These are phyloP conservation scores for Nomada ferruginata DNA, from an alignment of 2,888 invertebrate genomes.

Conservation along the genomic window DNA sequence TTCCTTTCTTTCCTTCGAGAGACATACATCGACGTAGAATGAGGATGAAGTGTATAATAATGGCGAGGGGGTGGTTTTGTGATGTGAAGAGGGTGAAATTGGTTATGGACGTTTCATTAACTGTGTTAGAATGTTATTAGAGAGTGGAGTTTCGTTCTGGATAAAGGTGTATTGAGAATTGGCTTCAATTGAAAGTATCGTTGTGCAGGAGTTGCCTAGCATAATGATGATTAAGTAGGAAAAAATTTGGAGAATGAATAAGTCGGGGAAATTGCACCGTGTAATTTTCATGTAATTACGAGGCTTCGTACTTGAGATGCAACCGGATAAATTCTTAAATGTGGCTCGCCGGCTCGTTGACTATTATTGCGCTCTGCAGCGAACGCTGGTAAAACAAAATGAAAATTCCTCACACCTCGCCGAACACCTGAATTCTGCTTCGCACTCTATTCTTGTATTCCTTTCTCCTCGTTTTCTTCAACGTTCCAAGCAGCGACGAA, in stretches of 20 bases:
- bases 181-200: no score
- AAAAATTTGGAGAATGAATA: slow-evolving; percentile 29
- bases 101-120: no score
- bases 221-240: slow-evolving; percentile 24
- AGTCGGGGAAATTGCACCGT: background rate
- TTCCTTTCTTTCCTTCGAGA: no score
- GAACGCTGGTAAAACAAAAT: slow-evolving; percentile 40
- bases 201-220: background rate
- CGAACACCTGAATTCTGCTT: slow-evolving; percentile 15
- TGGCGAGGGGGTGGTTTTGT: no score
- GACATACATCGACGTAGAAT: no score
- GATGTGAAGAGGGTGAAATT: no score
- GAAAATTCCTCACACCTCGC: slow-evolving; percentile 38
- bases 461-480: background rate
- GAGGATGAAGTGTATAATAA: no score
- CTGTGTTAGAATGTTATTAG: no score
- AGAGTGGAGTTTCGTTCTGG: no score
- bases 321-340: slow-evolving; percentile 33
- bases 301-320: background rate
- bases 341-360: slow-evolving; percentile 10
- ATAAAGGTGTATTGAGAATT: no score
- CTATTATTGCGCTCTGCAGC: slow-evolving; percentile 38
- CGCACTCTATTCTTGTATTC: no score
- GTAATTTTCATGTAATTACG: slow-evolving; percentile 49
- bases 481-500: background rate